These are phyloP conservation scores for Caenorhabditis auriculariae DNA, from an alignment of 2,888 invertebrate species.

Conservation along the genomic window DNA sequence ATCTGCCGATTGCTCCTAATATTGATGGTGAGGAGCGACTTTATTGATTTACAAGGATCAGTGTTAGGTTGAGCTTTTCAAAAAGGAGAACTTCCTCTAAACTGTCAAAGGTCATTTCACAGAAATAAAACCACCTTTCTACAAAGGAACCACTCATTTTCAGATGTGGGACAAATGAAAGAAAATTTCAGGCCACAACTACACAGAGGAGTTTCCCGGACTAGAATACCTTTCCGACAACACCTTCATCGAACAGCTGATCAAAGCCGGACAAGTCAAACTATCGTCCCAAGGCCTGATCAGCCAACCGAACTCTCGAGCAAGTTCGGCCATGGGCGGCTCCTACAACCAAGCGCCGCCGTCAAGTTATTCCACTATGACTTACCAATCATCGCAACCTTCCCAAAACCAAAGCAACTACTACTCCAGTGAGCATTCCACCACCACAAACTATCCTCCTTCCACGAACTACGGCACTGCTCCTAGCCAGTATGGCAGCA, in stretches of 20 bases:
- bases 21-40: constrained; percentile 10
- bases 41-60: background rate
- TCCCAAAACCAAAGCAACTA: constrained; percentile 22
- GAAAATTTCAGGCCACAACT: constrained; percentile 28
- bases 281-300: constrained; percentile 21
- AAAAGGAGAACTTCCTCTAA: too few relatives aligned
- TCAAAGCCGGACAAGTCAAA: constrained; percentile 25
- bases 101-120: too few relatives aligned
- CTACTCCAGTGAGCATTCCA: constrained; percentile 18
- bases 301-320: constrained; percentile 23
- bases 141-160: too few relatives aligned
- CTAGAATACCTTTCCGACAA: constrained; percentile 36
- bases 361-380: constrained; percentile 16
- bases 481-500: constrained; percentile 14
- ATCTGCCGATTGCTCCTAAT: constrained; percentile 25
- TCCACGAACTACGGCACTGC: constrained; percentile 11
- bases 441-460: constrained; percentile 6
- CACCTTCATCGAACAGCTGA: constrained; percentile 26
- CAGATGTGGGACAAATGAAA: too few relatives aligned
- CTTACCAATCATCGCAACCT: constrained; percentile 12
- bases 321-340: constrained; percentile 17
- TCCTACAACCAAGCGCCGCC: constrained; percentile 13
- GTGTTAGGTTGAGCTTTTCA: too few relatives aligned
- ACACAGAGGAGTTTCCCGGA: constrained; percentile 37
- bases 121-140: too few relatives aligned